These are phyloP conservation scores for Spicauda simplicius DNA, from an alignment of 2,888 invertebrate genomes.

Conservation along the genomic window DNA sequence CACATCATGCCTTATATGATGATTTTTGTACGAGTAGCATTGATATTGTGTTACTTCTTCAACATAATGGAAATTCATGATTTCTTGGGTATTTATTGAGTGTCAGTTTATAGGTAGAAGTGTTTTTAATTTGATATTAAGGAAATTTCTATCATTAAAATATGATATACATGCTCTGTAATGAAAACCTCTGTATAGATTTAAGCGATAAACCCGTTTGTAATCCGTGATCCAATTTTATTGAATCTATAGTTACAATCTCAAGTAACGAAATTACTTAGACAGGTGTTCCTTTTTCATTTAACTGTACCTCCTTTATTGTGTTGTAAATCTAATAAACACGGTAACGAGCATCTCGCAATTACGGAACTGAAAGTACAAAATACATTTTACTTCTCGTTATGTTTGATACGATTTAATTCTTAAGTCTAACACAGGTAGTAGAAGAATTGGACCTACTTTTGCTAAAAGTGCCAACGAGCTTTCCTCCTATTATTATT, in stretches of 20 bases:
- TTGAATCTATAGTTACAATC: background rate
- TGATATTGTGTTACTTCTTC: background rate
- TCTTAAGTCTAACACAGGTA: background rate
- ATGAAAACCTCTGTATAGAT: too few species aligned
- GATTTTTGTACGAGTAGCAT: background rate
- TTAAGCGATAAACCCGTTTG: too few species aligned
- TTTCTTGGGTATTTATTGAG: background rate
- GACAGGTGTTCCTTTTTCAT: conserved; percentile 21
- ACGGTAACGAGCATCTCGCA: background rate
- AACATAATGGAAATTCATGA: background rate
- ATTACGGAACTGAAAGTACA: background rate
- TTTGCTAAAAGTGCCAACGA: too few species aligned
- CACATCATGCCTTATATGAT: background rate
- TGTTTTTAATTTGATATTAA: too few species aligned
- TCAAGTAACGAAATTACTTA: conserved; percentile 11
- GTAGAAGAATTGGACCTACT: too few species aligned
- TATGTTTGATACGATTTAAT: background rate
- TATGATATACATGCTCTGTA: too few species aligned
- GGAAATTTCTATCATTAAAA: too few species aligned
- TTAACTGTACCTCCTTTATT: background rate
- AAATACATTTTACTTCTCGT: background rate
- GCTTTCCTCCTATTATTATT: too few species aligned
- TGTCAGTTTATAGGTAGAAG: background rate
- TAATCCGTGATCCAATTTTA: background rate
- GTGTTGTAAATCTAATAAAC: background rate